Evolutionary conservation across 2,797 vertebrate genomes (phyloP), one percentile per base, ranked within the genome.

Genomic region (Calcarius lapponicus): DNA sequence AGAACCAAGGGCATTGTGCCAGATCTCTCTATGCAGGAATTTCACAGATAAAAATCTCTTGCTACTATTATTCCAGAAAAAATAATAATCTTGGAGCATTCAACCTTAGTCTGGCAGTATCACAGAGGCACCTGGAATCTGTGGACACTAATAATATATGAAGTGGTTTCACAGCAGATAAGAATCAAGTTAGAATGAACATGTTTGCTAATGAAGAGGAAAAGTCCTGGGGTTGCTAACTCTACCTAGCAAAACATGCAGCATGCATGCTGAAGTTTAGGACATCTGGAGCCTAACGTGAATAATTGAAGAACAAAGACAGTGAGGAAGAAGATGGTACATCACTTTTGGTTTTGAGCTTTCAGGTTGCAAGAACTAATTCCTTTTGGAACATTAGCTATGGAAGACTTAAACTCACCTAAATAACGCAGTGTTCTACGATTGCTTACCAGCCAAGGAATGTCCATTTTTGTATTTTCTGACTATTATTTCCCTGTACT

Each of bases 41-140:
- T 92, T 88, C 58, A 91, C 17, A 47, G 91, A 94, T 66, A 94
- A 95, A 95, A 94, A 91, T 83, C 69, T 88, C 72, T 75, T 15
- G 10, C 32, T 88, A 86, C 47, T 75, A 66, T 67, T 85, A 60
- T n/a, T 90, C 71, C 75, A 94, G 66, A 75, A 86, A 86, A 91
- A 90, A 79, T 12, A 96, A 83, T 29, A 8, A 73, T 38, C 69
- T 93, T 72, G 80, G 70, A 92, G 79, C 14, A 43, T 62, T 93
- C 42, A 87, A 50, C 25, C 40, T 92, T 80, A 80, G 38, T 58
- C 86, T 90, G 87, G 87, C 62, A 66, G 29, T 84, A 70, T 75
- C 70, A 85, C 32, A 83, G 64, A 82, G 34, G 75, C 72, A 96
- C 54, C 58, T 83, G 76, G 85, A 75, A 91, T 80, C 73, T 60